Base-by-base conservation (phyloP, 2,888 invertebrate species). In the Eilema caniola region DNA sequence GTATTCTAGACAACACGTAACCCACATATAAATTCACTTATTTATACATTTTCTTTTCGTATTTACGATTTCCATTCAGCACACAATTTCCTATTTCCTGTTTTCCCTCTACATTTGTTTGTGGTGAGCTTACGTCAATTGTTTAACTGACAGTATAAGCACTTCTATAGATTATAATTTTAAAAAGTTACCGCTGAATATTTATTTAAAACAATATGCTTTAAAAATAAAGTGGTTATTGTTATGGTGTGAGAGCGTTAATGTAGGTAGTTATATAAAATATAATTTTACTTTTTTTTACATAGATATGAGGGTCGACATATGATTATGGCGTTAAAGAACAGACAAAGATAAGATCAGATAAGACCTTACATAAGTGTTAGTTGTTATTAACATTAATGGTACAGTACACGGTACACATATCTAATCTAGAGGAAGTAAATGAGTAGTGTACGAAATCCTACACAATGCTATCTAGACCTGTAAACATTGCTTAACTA, bases 101-200 rank as follows among this genome's bases (percentile, higher is more conserved):
- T 80, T 84, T 85, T 82, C 80, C 69, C 83, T 80, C 62, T 71
- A 63, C 66, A 65, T 78, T 80, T 82, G 79, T 85, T 79, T 85
- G 83, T 78, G 83, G 82, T 83, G 67, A 81, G 67, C 25, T 65
- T 62, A 37, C 57, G 23, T 59, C 37, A 20, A 66, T 41, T 41
- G 25, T 25, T 25, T 25, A 63, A 63, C 47, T 20, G 20, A 47
- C 25, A 53, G 14, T 12, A n/a, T n/a, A 25, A 62, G 14, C n/a
- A 47, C 31, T 65, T 66, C 60, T 33, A 28, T 59, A 11, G 56
- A 56, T 33, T 33, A 33, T 31, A 14, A 8, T 70, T 63, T 65
- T 68, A 67, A 72, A 72, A 75, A 73, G 70, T 74, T 80, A 79
- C 70, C 11, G 25, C 47, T 33, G 12, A 53, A 56, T 47, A 31